Conservation (phyloP, 2,888 invertebrate genomes). For the Sinopyrophorus schimmeli region DNA sequence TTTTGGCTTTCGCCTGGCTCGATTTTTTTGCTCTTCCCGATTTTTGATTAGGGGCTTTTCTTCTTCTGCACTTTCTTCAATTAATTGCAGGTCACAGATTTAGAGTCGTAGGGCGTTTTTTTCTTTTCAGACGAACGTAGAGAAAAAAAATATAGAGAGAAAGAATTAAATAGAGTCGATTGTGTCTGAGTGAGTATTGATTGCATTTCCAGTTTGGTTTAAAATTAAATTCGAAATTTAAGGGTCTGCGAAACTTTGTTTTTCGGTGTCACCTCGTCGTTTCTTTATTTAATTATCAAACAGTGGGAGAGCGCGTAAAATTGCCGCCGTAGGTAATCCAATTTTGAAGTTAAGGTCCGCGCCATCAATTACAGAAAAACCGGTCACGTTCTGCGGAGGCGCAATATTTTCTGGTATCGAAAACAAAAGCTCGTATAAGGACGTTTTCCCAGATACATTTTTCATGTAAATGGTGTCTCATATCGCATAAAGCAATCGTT, state of each 20-base stretch:
- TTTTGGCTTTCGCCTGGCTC: background rate
- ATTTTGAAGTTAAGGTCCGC: constrained; percentile 31
- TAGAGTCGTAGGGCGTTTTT: too few species aligned
- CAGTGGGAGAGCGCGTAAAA: constrained; percentile 25
- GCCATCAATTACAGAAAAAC: constrained; percentile 55
- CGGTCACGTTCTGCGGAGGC: constrained; percentile 53
- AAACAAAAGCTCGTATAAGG: constrained; percentile 56
- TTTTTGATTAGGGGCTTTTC: too few species aligned
- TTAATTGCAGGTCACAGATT: too few species aligned
- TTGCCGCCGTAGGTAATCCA: constrained; percentile 30
- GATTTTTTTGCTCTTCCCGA: background rate
- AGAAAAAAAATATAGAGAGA: too few species aligned
- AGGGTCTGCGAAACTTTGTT: constrained; percentile 12
- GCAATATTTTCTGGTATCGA: constrained; percentile 58
- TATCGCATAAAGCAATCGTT: constrained; percentile 59
- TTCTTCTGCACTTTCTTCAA: too few species aligned
- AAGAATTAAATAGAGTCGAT: background rate
- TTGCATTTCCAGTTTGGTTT: constrained; percentile 3
- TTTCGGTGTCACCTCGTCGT: constrained; percentile 9
- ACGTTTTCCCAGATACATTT: constrained; percentile 57
- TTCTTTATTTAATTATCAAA: constrained; percentile 29
- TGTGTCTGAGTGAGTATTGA: constrained; percentile 11
- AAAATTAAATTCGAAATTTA: constrained; percentile 25
- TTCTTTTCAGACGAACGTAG: too few species aligned
- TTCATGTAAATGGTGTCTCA: constrained; percentile 60